Conservation (phyloP, 2,888 invertebrate genomes). For the Stenolophus ochropezus region DNA sequence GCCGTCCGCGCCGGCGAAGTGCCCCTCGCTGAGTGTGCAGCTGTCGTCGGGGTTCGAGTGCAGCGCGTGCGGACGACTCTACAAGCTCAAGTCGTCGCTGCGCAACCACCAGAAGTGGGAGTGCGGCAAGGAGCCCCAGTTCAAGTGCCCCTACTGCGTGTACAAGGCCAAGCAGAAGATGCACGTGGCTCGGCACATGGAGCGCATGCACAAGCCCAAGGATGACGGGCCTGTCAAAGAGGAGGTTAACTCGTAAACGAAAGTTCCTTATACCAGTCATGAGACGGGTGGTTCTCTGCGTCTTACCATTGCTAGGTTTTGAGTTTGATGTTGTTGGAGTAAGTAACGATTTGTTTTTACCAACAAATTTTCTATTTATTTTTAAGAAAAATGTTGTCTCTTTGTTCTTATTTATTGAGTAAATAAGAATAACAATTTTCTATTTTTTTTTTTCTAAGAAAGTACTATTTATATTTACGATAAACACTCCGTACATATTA, state of each 20-base stretch:
- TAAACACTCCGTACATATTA: too few relatives aligned
- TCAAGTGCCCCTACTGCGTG: conserved; percentile 88
- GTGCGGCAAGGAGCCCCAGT: conserved; percentile 89
- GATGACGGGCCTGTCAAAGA: conserved; percentile 62
- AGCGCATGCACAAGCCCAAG: conserved; percentile 83
- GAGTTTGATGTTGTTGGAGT: too few relatives aligned
- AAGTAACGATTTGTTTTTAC: too few relatives aligned
- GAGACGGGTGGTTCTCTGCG: not conserved
- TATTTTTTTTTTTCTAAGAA: too few relatives aligned
- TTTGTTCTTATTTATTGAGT: too few relatives aligned
- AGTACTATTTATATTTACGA: too few relatives aligned
- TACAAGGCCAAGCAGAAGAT: conserved; percentile 90
- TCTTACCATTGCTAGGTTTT: not conserved
- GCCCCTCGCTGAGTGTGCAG: conserved; percentile 47
- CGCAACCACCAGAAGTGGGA: conserved; percentile 91
- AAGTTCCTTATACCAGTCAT: conserved; percentile 51
- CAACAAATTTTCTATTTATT: not conserved
- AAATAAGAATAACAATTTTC: too few relatives aligned
- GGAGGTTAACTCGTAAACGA: conserved; percentile 12
- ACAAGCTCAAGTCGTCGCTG: conserved; percentile 90
- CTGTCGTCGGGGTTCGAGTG: conserved; percentile 80
- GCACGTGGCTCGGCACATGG: conserved; percentile 89
- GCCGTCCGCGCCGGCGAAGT: conserved; percentile 10
- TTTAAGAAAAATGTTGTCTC: too few relatives aligned
- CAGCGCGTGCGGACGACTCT: conserved; percentile 88